Evolutionary conservation across 2,797 vertebrate species (phyloP).

Genomic region (Lutjanus campechanus): DNA sequence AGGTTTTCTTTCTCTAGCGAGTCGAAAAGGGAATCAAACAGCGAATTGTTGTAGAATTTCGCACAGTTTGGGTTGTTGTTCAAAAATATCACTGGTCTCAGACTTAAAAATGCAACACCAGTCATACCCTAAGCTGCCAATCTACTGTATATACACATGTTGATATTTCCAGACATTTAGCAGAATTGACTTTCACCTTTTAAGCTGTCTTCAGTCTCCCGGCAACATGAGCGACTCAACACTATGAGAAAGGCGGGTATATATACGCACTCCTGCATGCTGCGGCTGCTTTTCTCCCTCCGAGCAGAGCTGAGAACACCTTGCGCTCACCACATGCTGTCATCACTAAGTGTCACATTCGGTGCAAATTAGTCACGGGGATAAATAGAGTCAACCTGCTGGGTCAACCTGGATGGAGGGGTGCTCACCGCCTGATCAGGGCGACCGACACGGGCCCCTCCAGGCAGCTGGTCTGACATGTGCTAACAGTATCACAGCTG

Average conservation of each 20-base stretch:
- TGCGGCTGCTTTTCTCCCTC: slow-evolving; percentile 16
- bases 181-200: slow-evolving; percentile 66
- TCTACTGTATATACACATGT: slow-evolving; percentile 41
- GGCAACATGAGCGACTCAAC: slow-evolving; percentile 56
- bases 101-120: slow-evolving; percentile 1
- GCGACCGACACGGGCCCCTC: slow-evolving; percentile 38
- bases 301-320: slow-evolving; percentile 42
- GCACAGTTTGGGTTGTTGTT: neutral
- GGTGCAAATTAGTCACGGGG: slow-evolving; percentile 84
- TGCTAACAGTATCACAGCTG: slow-evolving; percentile 44
- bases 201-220: slow-evolving; percentile 66
- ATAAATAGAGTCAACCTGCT: slow-evolving; percentile 77
- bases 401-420: slow-evolving; percentile 71
- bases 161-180: slow-evolving; percentile 70
- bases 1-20: neutral
- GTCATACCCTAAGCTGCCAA: neutral
- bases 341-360: slow-evolving; percentile 73
- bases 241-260: slow-evolving; percentile 6
- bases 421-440: slow-evolving; percentile 47
- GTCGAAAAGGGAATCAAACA: neutral
- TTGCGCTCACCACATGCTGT: slow-evolving; percentile 47
- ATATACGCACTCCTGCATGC: slow-evolving; percentile 6
- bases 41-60: neutral
- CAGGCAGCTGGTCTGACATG: slow-evolving; percentile 62
- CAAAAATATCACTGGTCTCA: neutral